Base-by-base conservation (phyloP, 1,140 invertebrate species). In the Cydia amplana region DNA sequence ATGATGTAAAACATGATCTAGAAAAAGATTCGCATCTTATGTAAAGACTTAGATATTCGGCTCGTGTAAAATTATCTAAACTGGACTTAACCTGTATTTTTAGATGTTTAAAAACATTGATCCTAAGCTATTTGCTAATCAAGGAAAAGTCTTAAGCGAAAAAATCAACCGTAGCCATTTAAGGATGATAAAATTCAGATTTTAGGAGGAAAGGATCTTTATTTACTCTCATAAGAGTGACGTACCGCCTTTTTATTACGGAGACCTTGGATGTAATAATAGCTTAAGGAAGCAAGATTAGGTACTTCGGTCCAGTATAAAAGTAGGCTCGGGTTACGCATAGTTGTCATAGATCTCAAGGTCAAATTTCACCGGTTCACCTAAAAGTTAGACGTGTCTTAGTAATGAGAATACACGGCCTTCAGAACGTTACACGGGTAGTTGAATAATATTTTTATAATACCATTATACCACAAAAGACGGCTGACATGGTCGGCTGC, bases 361-460 rank as follows among this genome's bases (percentile, higher is more conserved):
- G 55, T 23, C 55, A 60, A 60, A 23, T 0, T 60, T 18, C 10
- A 60, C 18, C 2, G 20, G 55, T 60, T 23, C 5, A 10, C 20
- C 55, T 12, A 23, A 60, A 60, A 23, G 7, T 12, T 60, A 2
- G 20, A n/a, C 18, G 9, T 18, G 20, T n/a, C 16, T 23, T 51
- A 49, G 16, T n/a, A n/a, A 16, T 18, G 9, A 60, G 55, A 60
- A 60, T 23, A 60, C n/a, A 18, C 49, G 49, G 49, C 18, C 55
- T 60, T 60, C 20, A 23, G 18, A 60, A 60, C 20, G 55, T 60
- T 60, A 18, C 28, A 36, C 28, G 65, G 65, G 28, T 36, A 43
- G 65, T 70, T 70, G 65, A 70, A 70, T 70, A 70, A 70, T 70
- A 70, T 70, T 70, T 36, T 36, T 70, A 70, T 70, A 70, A 70